A percentile compares a stretch with the other conserved stretches of the same genome.
Evolutionary conservation across 2,797 vertebrate species (phyloP).

Genomic region (Phataginus tricuspis): DNA sequence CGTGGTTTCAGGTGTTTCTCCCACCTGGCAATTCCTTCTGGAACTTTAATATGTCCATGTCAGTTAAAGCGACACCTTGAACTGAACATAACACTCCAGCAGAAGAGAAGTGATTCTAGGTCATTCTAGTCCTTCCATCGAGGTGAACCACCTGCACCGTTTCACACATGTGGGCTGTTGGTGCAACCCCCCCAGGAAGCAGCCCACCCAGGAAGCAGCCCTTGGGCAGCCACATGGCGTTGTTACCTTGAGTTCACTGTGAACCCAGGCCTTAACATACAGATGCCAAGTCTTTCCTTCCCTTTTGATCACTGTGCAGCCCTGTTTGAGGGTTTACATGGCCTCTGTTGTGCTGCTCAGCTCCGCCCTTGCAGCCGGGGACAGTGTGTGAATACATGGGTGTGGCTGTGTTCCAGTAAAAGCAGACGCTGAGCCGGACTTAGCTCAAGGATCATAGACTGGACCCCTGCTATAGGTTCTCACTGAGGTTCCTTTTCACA

Average conservation of each 20-base stretch:
- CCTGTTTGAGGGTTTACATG: neutral
- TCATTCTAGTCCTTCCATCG: neutral
- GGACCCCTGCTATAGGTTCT: neutral
- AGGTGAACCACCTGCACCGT: neutral
- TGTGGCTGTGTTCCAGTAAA: neutral
- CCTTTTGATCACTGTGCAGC: neutral
- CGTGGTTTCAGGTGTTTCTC: neutral
- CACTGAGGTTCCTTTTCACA: neutral
- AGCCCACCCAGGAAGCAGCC: neutral
- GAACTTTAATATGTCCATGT: neutral
- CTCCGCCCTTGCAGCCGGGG: neutral
- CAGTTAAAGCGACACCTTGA: neutral
- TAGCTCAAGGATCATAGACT: neutral
- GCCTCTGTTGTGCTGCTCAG: neutral
- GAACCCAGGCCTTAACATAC: neutral
- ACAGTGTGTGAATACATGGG: neutral
- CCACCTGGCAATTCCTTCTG: neutral
- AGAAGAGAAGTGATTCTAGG: neutral
- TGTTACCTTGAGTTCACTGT: too few species aligned
- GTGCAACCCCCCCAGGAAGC: too few species aligned
- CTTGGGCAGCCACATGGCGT: too few species aligned
- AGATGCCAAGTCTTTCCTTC: neutral
- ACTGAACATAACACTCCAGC: neutral
- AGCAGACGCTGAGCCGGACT: neutral
- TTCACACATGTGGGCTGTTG: neutral